Base-by-base conservation (phyloP, 2,113 vertebrate genomes). In the Campylomormyrus tamandua region DNA sequence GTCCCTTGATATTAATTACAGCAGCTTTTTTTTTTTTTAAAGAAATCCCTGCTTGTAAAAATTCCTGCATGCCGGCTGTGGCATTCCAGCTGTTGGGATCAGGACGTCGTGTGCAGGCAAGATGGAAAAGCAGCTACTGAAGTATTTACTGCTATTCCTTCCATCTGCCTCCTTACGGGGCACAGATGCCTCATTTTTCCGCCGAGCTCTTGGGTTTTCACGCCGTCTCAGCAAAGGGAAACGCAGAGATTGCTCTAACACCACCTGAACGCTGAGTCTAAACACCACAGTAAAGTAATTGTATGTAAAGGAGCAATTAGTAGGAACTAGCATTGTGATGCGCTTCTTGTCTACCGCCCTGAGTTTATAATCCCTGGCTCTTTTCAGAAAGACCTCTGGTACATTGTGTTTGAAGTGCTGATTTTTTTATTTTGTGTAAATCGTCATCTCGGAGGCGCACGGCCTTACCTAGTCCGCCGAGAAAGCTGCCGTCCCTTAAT, bases 1-100 rank as follows among this genome's bases (percentile, higher is more conserved):
- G 35, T 53, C 8, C 85, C 49, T 48, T 53, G 66, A 49, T 89
- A 35, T 84, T 53, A 83, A 62, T 83, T 62, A 85, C 83, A n/a
- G 48, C 35, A 46, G 19, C 45, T 21, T 3, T 21, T 39, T 21
- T 13, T 39, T 89, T 89, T 42, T 19, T 56, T 39, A n/a, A 58
- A 84, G 49, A 46, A 83, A 58, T 56, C 31, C 87, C 42, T 13
- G 45, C 87, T 48, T 49, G 87, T 88, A 74, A 88, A 88, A 88
- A 74, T 31, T 88, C 62, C 42, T 88, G 56, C 9, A 19, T 6
- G 45, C 39, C 11, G 24, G 9, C 87, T 42, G 58, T 31, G 66
- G 58, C 35, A 62, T 85, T 85, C 53, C 80, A 84, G 52, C 21
- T n/a, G 39, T 15, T 85, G 77, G 46, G 17, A 56, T 84, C 35